Evolutionary conservation across 2,113 vertebrate genomes (phyloP).

Genomic region (Neogobius melanostomus): DNA sequence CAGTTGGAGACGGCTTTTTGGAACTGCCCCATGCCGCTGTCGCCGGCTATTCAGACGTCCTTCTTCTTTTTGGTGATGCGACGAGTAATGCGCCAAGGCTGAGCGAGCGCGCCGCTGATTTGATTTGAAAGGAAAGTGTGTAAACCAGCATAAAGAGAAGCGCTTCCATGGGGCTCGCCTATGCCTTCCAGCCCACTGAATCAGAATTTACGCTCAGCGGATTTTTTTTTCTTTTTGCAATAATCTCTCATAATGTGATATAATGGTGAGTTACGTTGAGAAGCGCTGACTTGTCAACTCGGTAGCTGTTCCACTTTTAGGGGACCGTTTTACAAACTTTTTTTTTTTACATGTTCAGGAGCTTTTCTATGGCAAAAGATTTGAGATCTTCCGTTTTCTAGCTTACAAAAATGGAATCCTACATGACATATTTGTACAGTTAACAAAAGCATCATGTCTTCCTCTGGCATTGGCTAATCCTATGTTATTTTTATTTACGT

Average conservation of each 20-base stretch:
- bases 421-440: not conserved
- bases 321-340: conserved; percentile 10
- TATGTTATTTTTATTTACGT: not conserved
- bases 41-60: conserved; percentile 7
- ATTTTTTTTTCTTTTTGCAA: conserved; percentile 27
- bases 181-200: conserved; percentile 51
- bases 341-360: not conserved
- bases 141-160: conserved; percentile 38
- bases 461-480: not conserved
- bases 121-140: conserved; percentile 48
- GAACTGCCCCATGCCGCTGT: conserved; percentile 23
- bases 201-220: conserved; percentile 40
- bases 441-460: not conserved
- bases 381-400: conserved; percentile 32
- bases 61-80: conserved; percentile 33
- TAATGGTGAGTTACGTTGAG: conserved; percentile 18
- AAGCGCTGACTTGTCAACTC: conserved; percentile 6
- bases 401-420: not conserved
- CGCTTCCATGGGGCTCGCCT: conserved; percentile 45
- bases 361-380: not conserved
- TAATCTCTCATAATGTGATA: conserved; percentile 34
- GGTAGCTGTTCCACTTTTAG: conserved; percentile 11
- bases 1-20: conserved; percentile 11
- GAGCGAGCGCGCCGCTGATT: conserved; percentile 44
- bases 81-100: conserved; percentile 42